Percentiles rank a stretch among this genome's conserved stretches.
Evolutionary conservation across 37 sponge, comb jelly and placozoan species (phyloP).

Genomic region (Geodia barretti): DNA sequence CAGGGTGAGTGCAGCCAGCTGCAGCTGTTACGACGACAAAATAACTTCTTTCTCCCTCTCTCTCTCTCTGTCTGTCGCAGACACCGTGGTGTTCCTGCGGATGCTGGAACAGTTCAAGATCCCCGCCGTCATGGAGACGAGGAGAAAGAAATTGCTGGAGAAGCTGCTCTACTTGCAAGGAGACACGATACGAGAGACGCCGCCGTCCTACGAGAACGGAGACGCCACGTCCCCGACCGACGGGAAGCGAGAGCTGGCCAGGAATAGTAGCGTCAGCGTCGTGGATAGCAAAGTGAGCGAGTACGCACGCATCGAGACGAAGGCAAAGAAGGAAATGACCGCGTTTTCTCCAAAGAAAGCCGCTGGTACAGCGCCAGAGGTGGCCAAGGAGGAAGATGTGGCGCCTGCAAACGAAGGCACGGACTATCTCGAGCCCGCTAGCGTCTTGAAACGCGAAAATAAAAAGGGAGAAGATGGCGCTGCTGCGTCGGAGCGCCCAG

Average conservation of each 20-base stretch:
- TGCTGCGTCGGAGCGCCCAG: not conserved
- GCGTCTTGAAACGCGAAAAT: not conserved
- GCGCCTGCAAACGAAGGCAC: conserved; percentile 3
- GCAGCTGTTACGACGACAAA: too few relatives aligned
- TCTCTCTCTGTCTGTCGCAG: conserved; percentile 14
- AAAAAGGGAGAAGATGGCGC: too few relatives aligned
- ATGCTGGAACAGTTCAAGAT: conserved; percentile 55
- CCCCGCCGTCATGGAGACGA: conserved; percentile 54
- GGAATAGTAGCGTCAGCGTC: not conserved
- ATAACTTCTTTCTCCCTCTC: too few relatives aligned
- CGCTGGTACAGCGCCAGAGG: too few relatives aligned
- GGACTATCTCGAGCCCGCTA: not conserved
- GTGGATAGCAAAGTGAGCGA: conserved; percentile 4
- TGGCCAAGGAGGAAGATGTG: not conserved
- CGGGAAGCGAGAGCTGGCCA: not conserved
- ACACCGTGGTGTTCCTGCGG: conserved; percentile 54
- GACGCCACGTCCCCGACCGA: not conserved
- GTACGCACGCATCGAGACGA: not conserved
- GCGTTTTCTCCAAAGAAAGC: not conserved
- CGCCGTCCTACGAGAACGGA: conserved; percentile 13
- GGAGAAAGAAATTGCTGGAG: conserved; percentile 45
- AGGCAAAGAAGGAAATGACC: not conserved
- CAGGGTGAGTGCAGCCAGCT: conserved; percentile 52
- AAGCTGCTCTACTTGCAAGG: conserved; percentile 32
- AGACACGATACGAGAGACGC: conserved; percentile 25